Evolutionary conservation across 2,113 vertebrate genomes (phyloP).

Genomic region (Cyrtonyx montezumae): DNA sequence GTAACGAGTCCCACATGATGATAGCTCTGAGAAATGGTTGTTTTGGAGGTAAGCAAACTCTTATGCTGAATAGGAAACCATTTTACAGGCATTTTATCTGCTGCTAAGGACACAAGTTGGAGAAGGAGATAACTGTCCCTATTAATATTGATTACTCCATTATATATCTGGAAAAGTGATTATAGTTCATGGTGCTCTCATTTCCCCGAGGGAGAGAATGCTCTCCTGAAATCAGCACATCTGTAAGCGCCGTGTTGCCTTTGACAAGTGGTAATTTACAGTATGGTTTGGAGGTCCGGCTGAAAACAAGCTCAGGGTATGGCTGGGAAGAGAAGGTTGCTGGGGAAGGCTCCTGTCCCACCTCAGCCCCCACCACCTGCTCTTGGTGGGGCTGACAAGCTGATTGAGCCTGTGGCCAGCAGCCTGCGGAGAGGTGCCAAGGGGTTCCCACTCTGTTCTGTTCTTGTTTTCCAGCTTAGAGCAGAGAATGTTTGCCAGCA

Average conservation of each 20-base stretch:
- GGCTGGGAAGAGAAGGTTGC: not conserved
- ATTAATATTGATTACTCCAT: slow-evolving; percentile 75
- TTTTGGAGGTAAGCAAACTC: slow-evolving; percentile 61
- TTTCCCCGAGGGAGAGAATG: not conserved
- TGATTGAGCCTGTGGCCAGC: not conserved
- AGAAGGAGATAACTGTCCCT: slow-evolving; percentile 59
- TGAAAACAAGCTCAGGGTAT: not conserved
- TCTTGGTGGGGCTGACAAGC: not conserved
- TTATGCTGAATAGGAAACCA: slow-evolving; percentile 34
- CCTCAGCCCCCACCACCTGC: not conserved
- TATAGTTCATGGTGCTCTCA: slow-evolving; percentile 30
- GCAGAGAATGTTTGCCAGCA: not conserved
- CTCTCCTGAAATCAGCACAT: slow-evolving; percentile 11
- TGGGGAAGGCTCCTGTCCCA: not conserved
- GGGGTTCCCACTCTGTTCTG: not conserved
- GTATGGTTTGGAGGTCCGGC: not conserved
- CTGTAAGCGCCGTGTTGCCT: not conserved
- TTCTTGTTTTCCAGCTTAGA: not conserved
- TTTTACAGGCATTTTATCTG: slow-evolving; percentile 63
- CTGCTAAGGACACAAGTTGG: slow-evolving; percentile 61
- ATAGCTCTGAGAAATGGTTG: slow-evolving; percentile 4
- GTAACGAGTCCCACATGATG: not conserved
- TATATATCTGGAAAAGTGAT: slow-evolving; percentile 59
- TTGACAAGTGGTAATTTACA: not conserved
- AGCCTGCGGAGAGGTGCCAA: not conserved